Evolutionary conservation across 1,140 invertebrate genomes (phyloP), one percentile per base, ranked within the genome.

Genomic region (Alviniconcha marisindica): DNA sequence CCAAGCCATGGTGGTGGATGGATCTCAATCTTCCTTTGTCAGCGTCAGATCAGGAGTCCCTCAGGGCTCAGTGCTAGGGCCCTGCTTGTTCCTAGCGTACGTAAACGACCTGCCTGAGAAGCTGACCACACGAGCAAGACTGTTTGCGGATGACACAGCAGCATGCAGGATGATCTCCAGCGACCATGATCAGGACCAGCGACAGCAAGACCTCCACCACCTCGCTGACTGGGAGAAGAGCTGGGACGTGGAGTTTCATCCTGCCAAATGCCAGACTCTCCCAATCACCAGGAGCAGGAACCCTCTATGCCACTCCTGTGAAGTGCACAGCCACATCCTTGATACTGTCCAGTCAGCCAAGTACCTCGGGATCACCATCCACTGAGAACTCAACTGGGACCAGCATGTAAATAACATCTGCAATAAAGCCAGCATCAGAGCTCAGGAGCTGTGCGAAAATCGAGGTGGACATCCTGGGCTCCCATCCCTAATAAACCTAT

Each of bases 181-280:
- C 14, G 5, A 5, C 21, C 14, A 51, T 10, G 33, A 78, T 12
- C 36, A 51, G 12, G 76, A 36, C 33, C 44, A 78, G 33, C 76
- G 51, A 54, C 54, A 78, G 76, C 14, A 51, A 56, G 76, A 78
- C 33, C 44, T 78, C 33, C n/a, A 54, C 1, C 15, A 24, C 4
- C 28, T 42, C 21, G 1, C 14, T 15, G 18, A 74, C 12, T 74
- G 71, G 71, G 71, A 74, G 71, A 40, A 74, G 40, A 85, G 14
- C 66, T 85, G 84, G 84, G 80, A 69, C 21, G 83, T 85, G 81
- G 15, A 31, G 1, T 83, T 85, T 73, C 84, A 85, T 31, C 84
- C 76, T 28, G 77, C 42, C 28, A 85, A 85, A 42, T 83, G 77
- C 44, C 21, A 33, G 18, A 63, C 78, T 2, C 42, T 85, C 1